phyloP scores from a whole-genome alignment of 2,797 vertebrate species.

The Micropoecilia bifurca region DNA sequence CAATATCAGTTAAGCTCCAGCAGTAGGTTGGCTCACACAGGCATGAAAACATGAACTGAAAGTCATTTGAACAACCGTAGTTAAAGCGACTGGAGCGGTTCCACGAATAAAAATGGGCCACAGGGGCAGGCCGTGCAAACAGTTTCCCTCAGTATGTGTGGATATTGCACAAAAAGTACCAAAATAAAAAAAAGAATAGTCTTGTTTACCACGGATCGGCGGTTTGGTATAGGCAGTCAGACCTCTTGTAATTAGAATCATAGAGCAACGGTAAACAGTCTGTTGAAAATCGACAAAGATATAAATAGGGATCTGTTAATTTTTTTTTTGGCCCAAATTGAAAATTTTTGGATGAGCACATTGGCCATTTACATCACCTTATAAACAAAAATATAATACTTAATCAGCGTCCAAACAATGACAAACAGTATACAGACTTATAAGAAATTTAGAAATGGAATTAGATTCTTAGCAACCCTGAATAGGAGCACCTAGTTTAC shows the following conservation, averaged over 20 bases:
- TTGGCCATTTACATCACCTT: not conserved
- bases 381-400: not conserved
- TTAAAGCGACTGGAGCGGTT: not conserved
- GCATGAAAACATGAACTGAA: not conserved
- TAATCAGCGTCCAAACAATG: not conserved
- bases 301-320: not conserved
- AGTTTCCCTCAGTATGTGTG: not conserved
- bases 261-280: not conserved
- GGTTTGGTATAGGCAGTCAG: not conserved
- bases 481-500: too few relatives aligned
- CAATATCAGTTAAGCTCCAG: not conserved
- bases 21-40: not conserved
- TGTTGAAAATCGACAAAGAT: not conserved
- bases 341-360: not conserved
- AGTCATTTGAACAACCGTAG: not conserved
- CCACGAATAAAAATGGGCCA: not conserved
- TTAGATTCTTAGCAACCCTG: too few relatives aligned
- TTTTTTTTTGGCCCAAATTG: not conserved
- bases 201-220: not conserved
- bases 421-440: not conserved
- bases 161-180: not conserved
- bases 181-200: not conserved
- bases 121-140: not conserved
- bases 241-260: not conserved
- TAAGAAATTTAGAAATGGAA: too few relatives aligned